These are phyloP conservation scores for Falcaria lacertinaria DNA, from an alignment of 2,888 invertebrate genomes.

Conservation along the genomic window DNA sequence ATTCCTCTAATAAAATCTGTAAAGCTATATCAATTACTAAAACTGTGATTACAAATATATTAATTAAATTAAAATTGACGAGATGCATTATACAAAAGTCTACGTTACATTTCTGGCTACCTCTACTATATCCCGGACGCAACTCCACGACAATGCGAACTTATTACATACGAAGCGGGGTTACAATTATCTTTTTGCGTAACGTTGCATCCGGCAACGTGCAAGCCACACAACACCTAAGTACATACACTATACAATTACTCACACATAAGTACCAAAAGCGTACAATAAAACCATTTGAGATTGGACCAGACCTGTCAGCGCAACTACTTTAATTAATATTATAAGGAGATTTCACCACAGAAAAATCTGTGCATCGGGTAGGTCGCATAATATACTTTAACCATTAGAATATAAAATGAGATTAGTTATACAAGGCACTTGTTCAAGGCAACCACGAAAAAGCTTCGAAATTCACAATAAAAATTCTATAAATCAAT, in stretches of 20 bases:
- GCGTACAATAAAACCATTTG: conserved; percentile 51
- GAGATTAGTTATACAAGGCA: conserved; percentile 34
- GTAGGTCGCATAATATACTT: too few relatives aligned
- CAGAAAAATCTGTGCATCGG: not conserved
- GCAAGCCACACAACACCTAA: conserved; percentile 32
- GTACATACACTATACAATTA: conserved; percentile 42
- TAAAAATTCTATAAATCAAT: conserved; percentile 24
- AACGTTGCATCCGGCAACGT: conserved; percentile 5
- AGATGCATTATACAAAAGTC: not conserved
- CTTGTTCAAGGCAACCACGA: conserved; percentile 46
- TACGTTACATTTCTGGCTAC: not conserved
- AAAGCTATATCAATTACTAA: too few relatives aligned
- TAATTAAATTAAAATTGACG: too few relatives aligned
- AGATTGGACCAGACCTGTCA: conserved; percentile 49
- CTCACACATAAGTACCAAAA: conserved; percentile 68
- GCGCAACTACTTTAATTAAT: not conserved
- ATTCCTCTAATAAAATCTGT: too few relatives aligned
- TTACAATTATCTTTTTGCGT: not conserved
- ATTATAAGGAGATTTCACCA: not conserved
- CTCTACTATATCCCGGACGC: not conserved
- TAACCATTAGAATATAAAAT: not conserved
- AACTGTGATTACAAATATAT: too few relatives aligned
- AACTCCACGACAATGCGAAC: too few relatives aligned
- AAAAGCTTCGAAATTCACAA: conserved; percentile 13
- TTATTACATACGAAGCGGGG: too few relatives aligned